Evolutionary conservation across 2,888 invertebrate species (phyloP), one percentile per base, ranked within the genome.

Genomic region (Asteroscopus sphinx): DNA sequence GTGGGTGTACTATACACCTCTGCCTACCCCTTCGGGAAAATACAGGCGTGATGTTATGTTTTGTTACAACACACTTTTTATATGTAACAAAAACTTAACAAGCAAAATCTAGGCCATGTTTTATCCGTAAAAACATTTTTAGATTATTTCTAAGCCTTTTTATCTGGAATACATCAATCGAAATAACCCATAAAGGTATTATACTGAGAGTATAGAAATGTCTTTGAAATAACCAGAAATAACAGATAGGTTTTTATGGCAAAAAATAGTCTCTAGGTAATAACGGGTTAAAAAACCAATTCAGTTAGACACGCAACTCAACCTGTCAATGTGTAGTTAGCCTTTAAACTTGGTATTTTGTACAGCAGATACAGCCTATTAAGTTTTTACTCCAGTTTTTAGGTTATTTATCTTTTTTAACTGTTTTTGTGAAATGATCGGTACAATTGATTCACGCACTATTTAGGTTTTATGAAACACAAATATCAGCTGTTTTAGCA

Each of bases 361-460:
- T 40, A 26, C 16, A 17, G 36, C 57, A 53, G 66, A 55, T 67
- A 68, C 58, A 56, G 59, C 47, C 61, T 69, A 63, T 61, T 72
- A 64, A 63, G 41, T 75, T 53, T 52, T 59, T 58, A 53, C 55
- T 36, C 41, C 39, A 48, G 41, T 8, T 6, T 6, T 6, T 8
- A 58, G 51, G n/a, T n/a, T n/a, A n/a, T n/a, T n/a, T n/a, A n/a
- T n/a, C n/a, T n/a, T 8, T 6, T 6, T 6, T 8, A 58, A 47
- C 37, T 16, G 36, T 61, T 73, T 67, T 62, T 69, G 54, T 62
- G 49, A 54, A 69, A 55, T 36, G 37, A 55, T 69, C 53, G 63
- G 37, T 59, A 44, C 45, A 67, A 62, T 51, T 49, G 35, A 67
- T 74, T 74, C 65, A 73, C 51, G 73, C 69, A 45, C 66, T 69